Evolutionary conservation across 2,113 vertebrate species (phyloP).

Genomic region (Mesoclemmys tuberculata): DNA sequence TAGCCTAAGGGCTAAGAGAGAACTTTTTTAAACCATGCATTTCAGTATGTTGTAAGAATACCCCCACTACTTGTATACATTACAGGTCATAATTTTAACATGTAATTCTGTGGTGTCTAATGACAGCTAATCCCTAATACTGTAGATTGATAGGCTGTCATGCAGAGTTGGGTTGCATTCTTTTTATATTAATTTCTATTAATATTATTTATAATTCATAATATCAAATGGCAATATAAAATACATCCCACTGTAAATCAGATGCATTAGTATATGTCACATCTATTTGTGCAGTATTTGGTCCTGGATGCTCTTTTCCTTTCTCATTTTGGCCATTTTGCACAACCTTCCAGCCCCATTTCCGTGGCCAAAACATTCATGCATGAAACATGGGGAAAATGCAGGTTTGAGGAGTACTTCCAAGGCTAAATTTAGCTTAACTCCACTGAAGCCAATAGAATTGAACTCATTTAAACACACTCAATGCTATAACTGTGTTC

Average conservation of each 20-base stretch:
- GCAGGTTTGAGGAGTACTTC: too few relatives aligned
- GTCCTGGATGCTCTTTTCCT: too few relatives aligned
- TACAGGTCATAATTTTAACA: rapidly evolving
- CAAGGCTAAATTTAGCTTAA: too few relatives aligned
- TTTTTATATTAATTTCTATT: not conserved
- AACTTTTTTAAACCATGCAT: not conserved
- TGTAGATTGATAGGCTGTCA: not conserved
- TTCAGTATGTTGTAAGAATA: not conserved
- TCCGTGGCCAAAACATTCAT: too few relatives aligned
- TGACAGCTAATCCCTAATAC: not conserved
- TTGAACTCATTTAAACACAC: too few relatives aligned
- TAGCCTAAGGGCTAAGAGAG: not conserved
- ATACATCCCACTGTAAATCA: not conserved
- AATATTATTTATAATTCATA: not conserved
- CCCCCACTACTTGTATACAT: not conserved
- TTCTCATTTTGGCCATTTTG: too few relatives aligned
- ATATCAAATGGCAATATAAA: not conserved
- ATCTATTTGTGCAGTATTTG: too few relatives aligned
- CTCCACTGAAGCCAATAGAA: too few relatives aligned
- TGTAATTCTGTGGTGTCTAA: not conserved
- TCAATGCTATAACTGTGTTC: too few relatives aligned
- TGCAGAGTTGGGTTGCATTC: not conserved
- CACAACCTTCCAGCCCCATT: too few relatives aligned
- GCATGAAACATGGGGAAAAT: too few relatives aligned
- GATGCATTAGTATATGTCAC: not conserved